Conservation (phyloP, 2,113 vertebrate genomes). For the Laticauda laticaudata region DNA sequence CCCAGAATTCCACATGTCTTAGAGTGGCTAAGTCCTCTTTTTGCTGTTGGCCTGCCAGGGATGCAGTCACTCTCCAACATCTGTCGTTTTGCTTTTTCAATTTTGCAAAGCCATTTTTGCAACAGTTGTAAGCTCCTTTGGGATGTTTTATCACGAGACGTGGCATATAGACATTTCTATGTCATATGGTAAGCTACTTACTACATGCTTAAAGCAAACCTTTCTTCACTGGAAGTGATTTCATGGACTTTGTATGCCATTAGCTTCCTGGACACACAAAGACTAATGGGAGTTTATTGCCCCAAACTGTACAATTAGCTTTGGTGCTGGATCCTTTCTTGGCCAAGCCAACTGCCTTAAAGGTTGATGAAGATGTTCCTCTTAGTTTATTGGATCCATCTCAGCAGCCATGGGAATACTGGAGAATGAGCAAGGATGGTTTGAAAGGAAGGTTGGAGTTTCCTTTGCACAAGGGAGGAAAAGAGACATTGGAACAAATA, state of each 20-base stretch:
- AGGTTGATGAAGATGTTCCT: background rate
- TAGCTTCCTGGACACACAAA: background rate
- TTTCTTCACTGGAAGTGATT: background rate
- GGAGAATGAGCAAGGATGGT: background rate
- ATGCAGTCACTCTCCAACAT: background rate
- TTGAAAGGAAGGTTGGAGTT: background rate
- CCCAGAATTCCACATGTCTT: background rate
- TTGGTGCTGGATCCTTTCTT: background rate
- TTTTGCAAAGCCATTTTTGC: background rate
- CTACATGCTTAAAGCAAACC: background rate
- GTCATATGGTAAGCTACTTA: background rate
- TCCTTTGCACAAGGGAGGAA: background rate
- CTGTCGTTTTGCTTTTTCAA: background rate
- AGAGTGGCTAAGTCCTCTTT: background rate
- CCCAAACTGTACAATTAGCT: background rate
- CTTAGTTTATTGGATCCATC: background rate
- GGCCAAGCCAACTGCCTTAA: background rate
- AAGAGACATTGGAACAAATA: background rate
- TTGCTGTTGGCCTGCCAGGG: background rate
- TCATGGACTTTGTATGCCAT: too few species aligned
- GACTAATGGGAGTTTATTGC: background rate
- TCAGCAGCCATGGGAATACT: background rate
- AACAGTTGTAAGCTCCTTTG: background rate
- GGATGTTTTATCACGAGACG: background rate
- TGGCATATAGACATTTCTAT: background rate